These are phyloP conservation scores for Eolophus roseicapilla DNA, from an alignment of 2,113 vertebrate species.

Conservation along the genomic window DNA sequence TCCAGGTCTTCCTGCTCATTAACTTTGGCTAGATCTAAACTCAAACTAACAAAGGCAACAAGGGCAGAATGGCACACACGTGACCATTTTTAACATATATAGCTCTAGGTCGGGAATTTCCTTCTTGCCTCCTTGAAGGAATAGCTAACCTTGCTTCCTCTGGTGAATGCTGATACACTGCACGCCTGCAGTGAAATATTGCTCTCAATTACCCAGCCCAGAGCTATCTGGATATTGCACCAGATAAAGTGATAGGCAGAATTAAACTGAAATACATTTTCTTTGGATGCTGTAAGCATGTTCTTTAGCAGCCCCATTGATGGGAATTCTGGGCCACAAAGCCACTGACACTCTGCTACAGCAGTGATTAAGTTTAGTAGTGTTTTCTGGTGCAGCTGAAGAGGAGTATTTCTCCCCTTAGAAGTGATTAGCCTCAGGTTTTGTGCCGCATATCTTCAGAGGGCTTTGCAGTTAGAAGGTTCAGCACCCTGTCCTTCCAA, in stretches of 20 bases:
- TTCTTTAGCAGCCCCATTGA: not conserved
- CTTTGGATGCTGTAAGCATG: not conserved
- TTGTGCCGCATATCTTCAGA: not conserved
- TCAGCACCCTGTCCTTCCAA: not conserved
- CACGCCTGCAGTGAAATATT: not conserved
- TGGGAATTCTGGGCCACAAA: not conserved
- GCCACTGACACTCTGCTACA: not conserved
- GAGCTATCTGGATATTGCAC: not conserved
- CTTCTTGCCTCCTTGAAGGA: not conserved
- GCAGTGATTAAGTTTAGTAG: not conserved
- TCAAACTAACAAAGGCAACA: not conserved
- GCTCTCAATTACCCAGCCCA: not conserved
- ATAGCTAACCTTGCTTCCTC: not conserved
- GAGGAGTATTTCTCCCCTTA: not conserved
- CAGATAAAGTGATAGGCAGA: not conserved
- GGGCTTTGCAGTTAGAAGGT: not conserved
- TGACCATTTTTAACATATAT: not conserved
- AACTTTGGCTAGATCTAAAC: not conserved
- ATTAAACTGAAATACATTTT: not conserved
- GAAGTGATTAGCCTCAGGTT: not conserved
- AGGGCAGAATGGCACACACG: not conserved
- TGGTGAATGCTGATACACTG: not conserved
- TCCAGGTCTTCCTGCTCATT: not conserved
- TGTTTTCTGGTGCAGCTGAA: not conserved
- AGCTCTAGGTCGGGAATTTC: not conserved